These are phyloP conservation scores for Siniperca obscura DNA, from an alignment of 2,797 vertebrate genomes.

Conservation along the genomic window DNA sequence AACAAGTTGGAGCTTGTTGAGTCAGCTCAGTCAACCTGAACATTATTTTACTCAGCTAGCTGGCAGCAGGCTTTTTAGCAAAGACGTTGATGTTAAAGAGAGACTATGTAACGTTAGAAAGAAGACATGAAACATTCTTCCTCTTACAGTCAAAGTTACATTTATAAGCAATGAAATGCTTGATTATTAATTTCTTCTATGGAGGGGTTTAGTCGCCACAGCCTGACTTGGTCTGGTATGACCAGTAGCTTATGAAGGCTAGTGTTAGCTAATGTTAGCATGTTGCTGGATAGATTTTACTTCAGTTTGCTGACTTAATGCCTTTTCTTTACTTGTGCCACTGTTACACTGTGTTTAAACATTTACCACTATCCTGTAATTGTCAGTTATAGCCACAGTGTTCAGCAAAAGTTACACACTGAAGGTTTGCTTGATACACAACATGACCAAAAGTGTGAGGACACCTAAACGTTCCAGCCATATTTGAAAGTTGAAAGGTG, in stretches of 20 bases:
- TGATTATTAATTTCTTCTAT: background rate
- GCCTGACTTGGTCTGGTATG: background rate
- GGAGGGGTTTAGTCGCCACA: background rate
- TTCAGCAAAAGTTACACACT: background rate
- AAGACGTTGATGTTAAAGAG: background rate
- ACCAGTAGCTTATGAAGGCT: background rate
- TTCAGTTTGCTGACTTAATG: background rate
- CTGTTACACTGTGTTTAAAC: background rate
- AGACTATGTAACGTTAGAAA: background rate
- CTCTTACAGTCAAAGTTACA: background rate
- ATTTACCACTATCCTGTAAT: background rate
- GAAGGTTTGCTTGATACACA: background rate
- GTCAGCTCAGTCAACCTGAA: background rate
- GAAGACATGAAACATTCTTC: background rate
- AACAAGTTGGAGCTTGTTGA: conserved; percentile 32
- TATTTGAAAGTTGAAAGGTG: background rate
- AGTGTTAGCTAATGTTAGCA: background rate
- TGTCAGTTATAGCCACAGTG: background rate
- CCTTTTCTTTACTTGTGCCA: background rate
- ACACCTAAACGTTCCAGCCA: conserved; percentile 12
- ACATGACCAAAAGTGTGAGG: background rate
- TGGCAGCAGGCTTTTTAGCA: background rate
- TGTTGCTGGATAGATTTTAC: background rate
- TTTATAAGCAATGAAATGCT: background rate
- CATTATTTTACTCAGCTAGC: background rate